These are phyloP conservation scores for Ancistrus triradiatus DNA, from an alignment of 2,113 vertebrate genomes.

Conservation along the genomic window DNA sequence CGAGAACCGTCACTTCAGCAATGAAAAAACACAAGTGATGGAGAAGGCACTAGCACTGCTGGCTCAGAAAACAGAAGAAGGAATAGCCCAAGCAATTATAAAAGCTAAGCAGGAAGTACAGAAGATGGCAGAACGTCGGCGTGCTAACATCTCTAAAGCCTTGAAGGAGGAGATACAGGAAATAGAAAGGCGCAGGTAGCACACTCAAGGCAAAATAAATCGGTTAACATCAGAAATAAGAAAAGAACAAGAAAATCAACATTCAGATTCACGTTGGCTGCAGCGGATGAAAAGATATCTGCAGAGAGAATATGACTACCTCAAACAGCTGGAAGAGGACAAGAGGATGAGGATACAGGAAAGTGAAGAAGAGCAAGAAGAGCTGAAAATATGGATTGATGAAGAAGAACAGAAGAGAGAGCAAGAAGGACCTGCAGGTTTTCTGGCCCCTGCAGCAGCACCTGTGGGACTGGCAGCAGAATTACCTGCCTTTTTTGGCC, in stretches of 20 bases:
- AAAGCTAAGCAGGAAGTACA: neutral
- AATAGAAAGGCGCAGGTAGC: neutral
- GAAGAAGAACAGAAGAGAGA: conserved; percentile 23
- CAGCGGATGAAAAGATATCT: too few species aligned
- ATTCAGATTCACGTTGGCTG: too few species aligned
- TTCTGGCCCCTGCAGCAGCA: conserved; percentile 24
- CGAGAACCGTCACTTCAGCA: conserved; percentile 4
- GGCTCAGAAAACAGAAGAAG: neutral
- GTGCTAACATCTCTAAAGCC: neutral
- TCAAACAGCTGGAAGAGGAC: neutral
- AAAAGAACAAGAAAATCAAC: neutral
- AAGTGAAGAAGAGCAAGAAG: neutral
- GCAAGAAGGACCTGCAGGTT: neutral
- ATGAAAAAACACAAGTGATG: neutral
- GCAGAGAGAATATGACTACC: neutral
- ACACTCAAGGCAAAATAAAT: neutral
- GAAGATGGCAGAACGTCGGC: neutral
- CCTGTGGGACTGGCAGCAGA: neutral
- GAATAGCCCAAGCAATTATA: neutral
- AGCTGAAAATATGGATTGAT: neutral
- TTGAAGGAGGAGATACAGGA: neutral
- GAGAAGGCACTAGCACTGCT: neutral
- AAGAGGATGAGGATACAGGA: neutral
- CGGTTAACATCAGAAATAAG: neutral
- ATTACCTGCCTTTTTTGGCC: neutral